Percentiles rank a stretch among this genome's conserved stretches.
Conservation (phyloP, 1,140 invertebrate species). For the Scylla paramamosain region DNA sequence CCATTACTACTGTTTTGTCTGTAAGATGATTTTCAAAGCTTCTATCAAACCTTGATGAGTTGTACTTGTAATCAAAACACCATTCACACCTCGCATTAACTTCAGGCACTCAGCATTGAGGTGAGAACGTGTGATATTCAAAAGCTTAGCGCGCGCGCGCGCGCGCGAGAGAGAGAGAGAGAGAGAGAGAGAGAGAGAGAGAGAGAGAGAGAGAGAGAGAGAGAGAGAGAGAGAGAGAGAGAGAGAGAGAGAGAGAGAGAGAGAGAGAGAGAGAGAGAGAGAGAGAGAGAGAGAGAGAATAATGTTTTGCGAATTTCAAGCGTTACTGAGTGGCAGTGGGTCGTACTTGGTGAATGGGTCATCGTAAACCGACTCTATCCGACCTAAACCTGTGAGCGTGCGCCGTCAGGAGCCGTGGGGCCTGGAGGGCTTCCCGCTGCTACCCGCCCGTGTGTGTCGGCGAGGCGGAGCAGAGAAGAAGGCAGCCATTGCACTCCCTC, state of each 20-base stretch:
- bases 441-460: background rate
- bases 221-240: conserved; percentile 51
- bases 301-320: background rate
- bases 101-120: background rate
- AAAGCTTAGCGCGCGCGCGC: background rate
- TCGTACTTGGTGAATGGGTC: background rate
- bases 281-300: conserved; percentile 45
- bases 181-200: conserved; percentile 59
- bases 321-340: background rate
- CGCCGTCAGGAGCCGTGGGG: background rate
- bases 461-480: background rate
- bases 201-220: conserved; percentile 59
- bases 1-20: no score
- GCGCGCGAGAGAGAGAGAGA: conserved; percentile 40
- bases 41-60: background rate
- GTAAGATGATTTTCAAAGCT: no score
- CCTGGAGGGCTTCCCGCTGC: background rate
- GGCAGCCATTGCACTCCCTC: background rate
- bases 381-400: background rate
- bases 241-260: conserved; percentile 53
- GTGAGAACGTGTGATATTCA: background rate
- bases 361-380: background rate
- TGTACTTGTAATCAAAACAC: background rate
- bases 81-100: background rate
- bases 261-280: conserved; percentile 58